phyloP scores from a whole-genome alignment of 2,113 vertebrate species.

The western clawed frog (Xenopus tropicalis) region UCB_Xtro_10.0 CM004445.2:77548001-77548500 shows the following conservation, averaged over 20 bases:
- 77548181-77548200: slow-evolving; percentile 32
- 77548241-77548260: slow-evolving; percentile 19
- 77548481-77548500: too few species aligned
- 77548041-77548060: slow-evolving; percentile 26
- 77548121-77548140: slow-evolving; percentile 40
- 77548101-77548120: slow-evolving; percentile 31
- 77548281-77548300: slow-evolving; percentile 2
- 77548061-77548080: slow-evolving; percentile 37
- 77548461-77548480: too few species aligned
- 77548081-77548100: slow-evolving; percentile 39
- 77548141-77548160: slow-evolving; percentile 38
- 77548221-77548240: slow-evolving; percentile 34
- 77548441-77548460: too few species aligned
- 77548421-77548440: too few species aligned
- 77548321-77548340: not conserved
- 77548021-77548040: slow-evolving; percentile 17
- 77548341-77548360: not conserved
- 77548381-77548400: too few species aligned
- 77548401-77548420: too few species aligned
- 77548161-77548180: slow-evolving; percentile 35
- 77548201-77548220: slow-evolving; percentile 40
- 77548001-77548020: not conserved
- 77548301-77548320: not conserved
- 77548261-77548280: slow-evolving; percentile 4
- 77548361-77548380: too few species aligned